phyloP scores from a whole-genome alignment of 2,113 vertebrate species.

The Euleptes europaea region DNA sequence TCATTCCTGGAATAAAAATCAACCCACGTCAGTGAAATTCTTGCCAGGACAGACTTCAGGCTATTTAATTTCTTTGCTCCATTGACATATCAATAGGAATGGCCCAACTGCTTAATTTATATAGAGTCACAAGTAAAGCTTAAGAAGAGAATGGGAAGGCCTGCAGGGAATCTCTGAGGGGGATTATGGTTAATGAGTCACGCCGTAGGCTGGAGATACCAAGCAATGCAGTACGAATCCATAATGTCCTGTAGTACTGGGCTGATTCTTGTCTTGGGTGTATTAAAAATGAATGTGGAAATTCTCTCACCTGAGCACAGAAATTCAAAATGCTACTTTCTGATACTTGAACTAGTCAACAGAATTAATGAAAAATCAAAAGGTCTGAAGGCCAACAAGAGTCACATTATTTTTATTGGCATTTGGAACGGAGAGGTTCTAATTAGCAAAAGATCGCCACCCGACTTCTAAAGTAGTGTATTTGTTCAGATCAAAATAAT shows the following conservation, averaged over 20 bases:
- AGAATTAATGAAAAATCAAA: slow-evolving; percentile 17
- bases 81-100: not conserved
- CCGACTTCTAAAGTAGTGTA: slow-evolving; percentile 35
- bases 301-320: not conserved
- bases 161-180: not conserved
- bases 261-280: not conserved
- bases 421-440: slow-evolving; percentile 40
- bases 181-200: slow-evolving; percentile 1
- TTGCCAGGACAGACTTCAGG: accelerated
- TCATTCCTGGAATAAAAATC: not conserved
- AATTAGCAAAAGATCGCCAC: slow-evolving; percentile 37
- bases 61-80: not conserved
- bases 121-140: not conserved
- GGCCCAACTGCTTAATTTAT: not conserved
- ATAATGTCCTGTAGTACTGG: not conserved
- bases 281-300: not conserved
- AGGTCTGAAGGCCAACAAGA: slow-evolving; percentile 31
- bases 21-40: not conserved
- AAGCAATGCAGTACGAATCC: not conserved
- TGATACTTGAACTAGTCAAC: not conserved
- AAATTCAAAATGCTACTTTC: slow-evolving; percentile 1
- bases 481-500: slow-evolving; percentile 18
- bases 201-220: not conserved
- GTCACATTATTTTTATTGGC: slow-evolving; percentile 33
- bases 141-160: not conserved